These are phyloP conservation scores for Eilema griseolum DNA, from an alignment of 2,888 invertebrate species.

Conservation along the genomic window DNA sequence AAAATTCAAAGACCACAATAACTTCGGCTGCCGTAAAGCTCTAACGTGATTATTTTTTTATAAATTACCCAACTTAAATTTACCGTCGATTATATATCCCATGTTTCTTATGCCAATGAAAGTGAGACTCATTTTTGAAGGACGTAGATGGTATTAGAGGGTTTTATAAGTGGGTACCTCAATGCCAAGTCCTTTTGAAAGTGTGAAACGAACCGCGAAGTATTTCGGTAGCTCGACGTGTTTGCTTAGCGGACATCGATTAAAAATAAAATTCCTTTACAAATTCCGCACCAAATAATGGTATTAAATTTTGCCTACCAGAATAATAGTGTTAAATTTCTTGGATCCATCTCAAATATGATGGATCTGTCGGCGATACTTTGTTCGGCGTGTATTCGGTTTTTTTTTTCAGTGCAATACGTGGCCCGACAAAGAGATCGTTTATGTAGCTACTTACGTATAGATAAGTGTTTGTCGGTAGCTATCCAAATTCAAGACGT, in stretches of 20 bases:
- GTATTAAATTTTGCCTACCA: slow-evolving; percentile 73
- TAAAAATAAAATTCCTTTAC: slow-evolving; percentile 64
- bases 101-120: slow-evolving; percentile 26
- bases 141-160: not conserved
- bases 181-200: slow-evolving; percentile 72
- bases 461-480: slow-evolving; percentile 37
- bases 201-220: slow-evolving; percentile 80
- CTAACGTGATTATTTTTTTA: slow-evolving; percentile 78
- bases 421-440: slow-evolving; percentile 51
- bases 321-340: slow-evolving; percentile 85
- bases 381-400: slow-evolving; percentile 49
- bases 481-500: slow-evolving; percentile 31
- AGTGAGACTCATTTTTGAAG: slow-evolving; percentile 49
- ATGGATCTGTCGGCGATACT: slow-evolving; percentile 78
- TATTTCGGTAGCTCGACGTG: slow-evolving; percentile 74
- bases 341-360: slow-evolving; percentile 75
- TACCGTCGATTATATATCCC: slow-evolving; percentile 9
- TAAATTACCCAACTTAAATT: slow-evolving; percentile 35
- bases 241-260: slow-evolving; percentile 80
- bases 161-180: slow-evolving; percentile 47
- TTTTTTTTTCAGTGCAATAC: slow-evolving; percentile 51
- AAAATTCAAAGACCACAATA: slow-evolving; percentile 67
- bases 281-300: slow-evolving; percentile 73
- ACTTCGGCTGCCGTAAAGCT: slow-evolving; percentile 77
- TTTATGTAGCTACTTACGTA: slow-evolving; percentile 29